phyloP scores from a whole-genome alignment of 2,797 vertebrate genomes.

The Aldrovandia affinis region DNA sequence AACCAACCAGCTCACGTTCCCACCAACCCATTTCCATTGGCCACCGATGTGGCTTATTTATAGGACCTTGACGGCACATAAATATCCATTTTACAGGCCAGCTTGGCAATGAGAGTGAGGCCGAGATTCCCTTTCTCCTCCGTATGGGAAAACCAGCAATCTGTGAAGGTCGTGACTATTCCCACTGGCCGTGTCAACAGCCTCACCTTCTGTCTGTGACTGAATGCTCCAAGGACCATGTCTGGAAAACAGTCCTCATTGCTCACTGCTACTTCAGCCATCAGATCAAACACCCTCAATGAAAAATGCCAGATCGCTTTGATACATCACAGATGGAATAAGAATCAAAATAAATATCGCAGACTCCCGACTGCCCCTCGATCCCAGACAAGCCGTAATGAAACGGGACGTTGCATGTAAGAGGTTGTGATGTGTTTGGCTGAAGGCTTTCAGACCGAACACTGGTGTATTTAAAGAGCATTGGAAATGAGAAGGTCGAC shows the following conservation, averaged over 20 bases:
- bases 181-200: not conserved
- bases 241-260: not conserved
- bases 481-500: not conserved
- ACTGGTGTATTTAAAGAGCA: not conserved
- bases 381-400: not conserved
- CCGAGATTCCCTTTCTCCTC: not conserved
- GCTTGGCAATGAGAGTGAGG: not conserved
- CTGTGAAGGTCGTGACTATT: not conserved
- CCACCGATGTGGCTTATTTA: not conserved
- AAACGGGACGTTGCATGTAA: not conserved
- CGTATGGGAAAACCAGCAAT: not conserved
- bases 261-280: not conserved
- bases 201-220: not conserved
- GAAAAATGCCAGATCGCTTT: not conserved
- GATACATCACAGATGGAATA: not conserved
- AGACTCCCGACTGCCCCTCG: not conserved
- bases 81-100: slow-evolving; percentile 1
- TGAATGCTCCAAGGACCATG: not conserved
- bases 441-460: not conserved
- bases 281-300: not conserved
- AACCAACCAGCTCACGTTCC: not conserved
- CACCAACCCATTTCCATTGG: not conserved
- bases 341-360: not conserved
- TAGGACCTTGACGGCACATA: not conserved
- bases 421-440: not conserved